Conservation (phyloP, 2,888 invertebrate species). For the Frankliniella intonsa region DNA sequence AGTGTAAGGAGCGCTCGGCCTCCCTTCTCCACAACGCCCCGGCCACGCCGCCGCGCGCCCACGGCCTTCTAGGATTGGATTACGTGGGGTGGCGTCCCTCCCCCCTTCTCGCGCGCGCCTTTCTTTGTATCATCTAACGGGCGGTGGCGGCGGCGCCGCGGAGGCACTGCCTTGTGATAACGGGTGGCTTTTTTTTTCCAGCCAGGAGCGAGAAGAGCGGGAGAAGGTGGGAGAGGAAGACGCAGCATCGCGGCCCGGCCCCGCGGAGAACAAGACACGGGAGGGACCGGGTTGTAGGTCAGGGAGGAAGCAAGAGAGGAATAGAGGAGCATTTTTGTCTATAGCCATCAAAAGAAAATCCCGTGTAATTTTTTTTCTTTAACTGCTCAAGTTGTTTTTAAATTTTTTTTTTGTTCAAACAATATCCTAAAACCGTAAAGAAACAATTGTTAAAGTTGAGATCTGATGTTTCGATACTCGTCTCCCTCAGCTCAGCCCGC, state of each 20-base stretch:
- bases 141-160: not conserved
- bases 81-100: not conserved
- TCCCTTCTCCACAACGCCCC: not conserved
- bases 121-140: constrained; percentile 20
- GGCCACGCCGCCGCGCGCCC: not conserved
- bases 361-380: too few relatives aligned
- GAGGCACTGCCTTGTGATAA: constrained; percentile 24
- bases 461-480: too few relatives aligned
- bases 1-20: not conserved
- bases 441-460: too few relatives aligned
- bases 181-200: constrained; percentile 7
- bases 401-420: too few relatives aligned
- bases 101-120: not conserved
- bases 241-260: not conserved
- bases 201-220: not conserved
- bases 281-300: too few relatives aligned
- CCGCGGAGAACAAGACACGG: too few relatives aligned
- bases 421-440: too few relatives aligned
- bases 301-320: not conserved
- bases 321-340: not conserved
- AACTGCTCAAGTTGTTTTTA: too few relatives aligned
- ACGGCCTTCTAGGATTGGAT: constrained; percentile 6
- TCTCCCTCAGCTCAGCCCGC: too few relatives aligned
- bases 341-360: not conserved
- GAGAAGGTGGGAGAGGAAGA: not conserved